Conservation (phyloP, 2,797 vertebrate species). For the Pantherophis alleghaniensis region DNA sequence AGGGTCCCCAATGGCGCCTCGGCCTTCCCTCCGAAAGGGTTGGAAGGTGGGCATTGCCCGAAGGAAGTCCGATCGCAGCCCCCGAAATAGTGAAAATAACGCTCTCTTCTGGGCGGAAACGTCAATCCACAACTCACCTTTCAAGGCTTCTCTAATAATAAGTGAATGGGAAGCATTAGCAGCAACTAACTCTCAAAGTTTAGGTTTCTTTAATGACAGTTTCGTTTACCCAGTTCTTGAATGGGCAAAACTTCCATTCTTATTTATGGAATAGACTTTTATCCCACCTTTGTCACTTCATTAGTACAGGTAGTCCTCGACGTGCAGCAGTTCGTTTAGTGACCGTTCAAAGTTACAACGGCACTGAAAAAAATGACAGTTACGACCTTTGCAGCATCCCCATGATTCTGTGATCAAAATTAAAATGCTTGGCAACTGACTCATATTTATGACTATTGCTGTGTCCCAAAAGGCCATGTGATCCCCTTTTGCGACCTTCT, state of each 20-base stretch:
- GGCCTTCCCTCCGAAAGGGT: not conserved
- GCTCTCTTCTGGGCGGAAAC: not conserved
- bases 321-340: not conserved
- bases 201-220: not conserved
- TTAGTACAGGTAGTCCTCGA: not conserved
- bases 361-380: not conserved
- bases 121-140: not conserved
- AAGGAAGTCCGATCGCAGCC: too few species aligned
- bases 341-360: not conserved
- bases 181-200: not conserved
- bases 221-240: not conserved
- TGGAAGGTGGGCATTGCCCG: conserved; percentile 1
- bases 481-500: not conserved
- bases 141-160: not conserved
- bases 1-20: not conserved
- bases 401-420: not conserved
- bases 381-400: not conserved
- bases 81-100: not conserved
- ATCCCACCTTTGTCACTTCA: not conserved
- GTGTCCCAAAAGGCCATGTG: too few species aligned
- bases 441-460: not conserved
- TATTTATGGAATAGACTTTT: not conserved
- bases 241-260: not conserved
- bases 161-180: not conserved
- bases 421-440: too few species aligned